phyloP scores from a whole-genome alignment of 2,888 invertebrate species.

The Pandemis heparana region DNA sequence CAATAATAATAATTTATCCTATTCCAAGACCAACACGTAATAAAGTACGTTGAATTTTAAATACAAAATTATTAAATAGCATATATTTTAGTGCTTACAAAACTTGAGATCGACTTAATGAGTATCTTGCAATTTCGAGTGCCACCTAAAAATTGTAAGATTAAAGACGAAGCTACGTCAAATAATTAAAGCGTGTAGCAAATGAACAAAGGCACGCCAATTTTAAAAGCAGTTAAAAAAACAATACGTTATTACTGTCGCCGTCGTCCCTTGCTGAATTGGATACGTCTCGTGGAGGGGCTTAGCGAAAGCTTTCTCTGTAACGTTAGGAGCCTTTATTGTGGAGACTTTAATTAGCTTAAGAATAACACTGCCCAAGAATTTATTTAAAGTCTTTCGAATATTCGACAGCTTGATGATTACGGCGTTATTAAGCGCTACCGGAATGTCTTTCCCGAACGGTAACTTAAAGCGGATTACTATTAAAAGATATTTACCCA shows the following conservation, averaged over 20 bases:
- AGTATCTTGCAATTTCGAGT: too few species aligned
- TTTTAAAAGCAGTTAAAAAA: constrained; percentile 49
- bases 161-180: neutral
- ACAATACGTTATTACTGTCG: constrained; percentile 49
- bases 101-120: too few species aligned
- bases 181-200: neutral
- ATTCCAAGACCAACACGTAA: neutral
- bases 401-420: constrained; percentile 51
- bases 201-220: constrained; percentile 1
- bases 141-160: too few species aligned
- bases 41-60: neutral
- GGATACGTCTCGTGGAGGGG: constrained; percentile 52
- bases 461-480: constrained; percentile 38
- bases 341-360: constrained; percentile 74
- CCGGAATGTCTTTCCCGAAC: constrained; percentile 8
- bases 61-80: neutral
- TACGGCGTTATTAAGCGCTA: constrained; percentile 20
- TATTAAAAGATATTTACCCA: constrained; percentile 41
- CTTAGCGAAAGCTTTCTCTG: constrained; percentile 69
- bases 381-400: constrained; percentile 53
- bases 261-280: neutral
- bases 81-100: neutral
- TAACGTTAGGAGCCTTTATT: constrained; percentile 62
- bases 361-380: constrained; percentile 53
- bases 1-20: constrained; percentile 3